Evolutionary conservation across 2,888 invertebrate species (phyloP), one percentile per base, ranked within the genome.

Genomic region (Bhutanitis thaidina): DNA sequence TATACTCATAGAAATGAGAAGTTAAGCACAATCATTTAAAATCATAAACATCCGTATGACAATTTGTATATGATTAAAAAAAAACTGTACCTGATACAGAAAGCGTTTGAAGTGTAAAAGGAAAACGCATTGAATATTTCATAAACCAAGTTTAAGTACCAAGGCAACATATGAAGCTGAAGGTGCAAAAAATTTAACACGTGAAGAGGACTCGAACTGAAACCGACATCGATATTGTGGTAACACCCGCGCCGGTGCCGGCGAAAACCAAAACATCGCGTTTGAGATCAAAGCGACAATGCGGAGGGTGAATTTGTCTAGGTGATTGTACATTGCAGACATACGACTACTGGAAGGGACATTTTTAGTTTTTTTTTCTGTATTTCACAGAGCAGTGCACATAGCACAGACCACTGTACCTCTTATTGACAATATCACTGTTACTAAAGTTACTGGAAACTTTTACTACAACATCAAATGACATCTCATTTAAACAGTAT

Each of bases 261-360:
- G 69, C 69, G 68, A 65, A 74, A 78, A 80, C 81, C 85, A 80
- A 83, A 87, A 85, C 85, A 83, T 67, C 62, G 61, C 69, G 65
- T 51, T 68, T 54, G 74, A 86, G 80, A 86, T 87, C 87, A 87
- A 87, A 87, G 87, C 74, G 74, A 82, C 82, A 82, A 81, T 79
- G 76, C 71, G 64, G 75, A 77, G 85, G 86, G 86, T 76, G 80
- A 80, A 80, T 81, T 81, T 79, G 83, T 80, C 83, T 83, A 80
- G 75, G 71, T 77, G 78, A 77, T 62, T 72, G 65, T 59, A 53
- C 56, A 55, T 56, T 48, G 35, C 7, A 10, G 61, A 47, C 40
- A 3, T 66, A 66, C n/a, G 52, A 40, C 3, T 0, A 0, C 62
- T 69, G 45, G 70, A 72, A 58, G 40, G 13, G 64, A 25, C 48